These are phyloP conservation scores for Melanerpes aurifrons DNA, from an alignment of 2,113 vertebrate genomes.

Conservation along the genomic window DNA sequence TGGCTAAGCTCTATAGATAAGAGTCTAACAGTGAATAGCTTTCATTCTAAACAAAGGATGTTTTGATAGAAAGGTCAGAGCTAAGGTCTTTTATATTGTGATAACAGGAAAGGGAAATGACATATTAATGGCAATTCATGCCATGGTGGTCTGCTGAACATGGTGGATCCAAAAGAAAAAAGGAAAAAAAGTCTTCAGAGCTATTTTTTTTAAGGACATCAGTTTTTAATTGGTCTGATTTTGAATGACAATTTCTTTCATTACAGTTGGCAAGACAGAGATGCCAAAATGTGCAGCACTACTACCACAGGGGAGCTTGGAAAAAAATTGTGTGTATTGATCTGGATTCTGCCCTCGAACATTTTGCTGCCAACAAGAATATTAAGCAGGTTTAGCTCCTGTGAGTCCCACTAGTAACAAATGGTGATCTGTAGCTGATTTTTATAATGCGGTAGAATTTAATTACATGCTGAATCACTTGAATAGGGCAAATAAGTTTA, in stretches of 20 bases:
- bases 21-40: conserved; percentile 79
- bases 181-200: background rate
- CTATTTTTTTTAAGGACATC: conserved; percentile 39
- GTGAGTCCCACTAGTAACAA: conserved; percentile 48
- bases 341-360: background rate
- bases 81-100: conserved; percentile 83
- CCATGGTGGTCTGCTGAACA: conserved; percentile 78
- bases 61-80: conserved; percentile 88
- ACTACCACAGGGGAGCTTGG: background rate
- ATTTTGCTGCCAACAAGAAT: conserved; percentile 15
- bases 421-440: conserved; percentile 17
- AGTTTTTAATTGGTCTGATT: conserved; percentile 51
- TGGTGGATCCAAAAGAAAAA: conserved; percentile 44
- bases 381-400: conserved; percentile 55
- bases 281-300: conserved; percentile 11
- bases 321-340: conserved; percentile 4
- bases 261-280: background rate
- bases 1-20: conserved; percentile 84
- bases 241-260: conserved; percentile 53
- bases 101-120: conserved; percentile 88
- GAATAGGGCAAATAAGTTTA: conserved; percentile 21
- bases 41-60: conserved; percentile 88
- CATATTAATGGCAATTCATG: conserved; percentile 82
- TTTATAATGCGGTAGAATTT: conserved; percentile 32
- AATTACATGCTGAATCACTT: background rate